Conservation (phyloP, 37 sponge, comb jelly and placozoan species). For the Lycopodina hypogea region DNA sequence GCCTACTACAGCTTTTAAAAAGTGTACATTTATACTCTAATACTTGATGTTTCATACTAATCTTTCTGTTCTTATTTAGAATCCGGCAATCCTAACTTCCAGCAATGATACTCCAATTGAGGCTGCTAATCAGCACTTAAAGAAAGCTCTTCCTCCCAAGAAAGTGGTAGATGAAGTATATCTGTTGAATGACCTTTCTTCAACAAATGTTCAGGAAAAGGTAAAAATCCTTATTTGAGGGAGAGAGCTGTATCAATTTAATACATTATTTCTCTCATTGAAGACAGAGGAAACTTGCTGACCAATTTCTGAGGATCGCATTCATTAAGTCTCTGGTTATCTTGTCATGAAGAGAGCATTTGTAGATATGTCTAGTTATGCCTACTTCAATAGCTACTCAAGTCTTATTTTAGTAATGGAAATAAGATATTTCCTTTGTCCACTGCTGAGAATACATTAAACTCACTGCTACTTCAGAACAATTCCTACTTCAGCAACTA, state of each 20-base stretch:
- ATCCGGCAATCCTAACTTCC: constrained; percentile 69
- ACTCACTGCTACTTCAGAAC: no score
- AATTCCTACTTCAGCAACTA: no score
- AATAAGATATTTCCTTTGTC: no score
- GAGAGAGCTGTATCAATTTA: background rate
- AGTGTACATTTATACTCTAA: background rate
- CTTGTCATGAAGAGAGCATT: constrained; percentile 90
- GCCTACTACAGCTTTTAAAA: background rate
- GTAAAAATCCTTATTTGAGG: constrained; percentile 39
- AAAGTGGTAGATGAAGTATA: constrained; percentile 82
- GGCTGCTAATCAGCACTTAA: constrained; percentile 68
- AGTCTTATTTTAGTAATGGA: no score
- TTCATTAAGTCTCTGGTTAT: constrained; percentile 90
- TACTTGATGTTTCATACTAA: background rate
- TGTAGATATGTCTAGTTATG: no score
- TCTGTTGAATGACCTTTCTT: constrained; percentile 95
- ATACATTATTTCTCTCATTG: background rate
- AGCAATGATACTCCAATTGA: constrained; percentile 80
- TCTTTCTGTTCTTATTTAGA: constrained; percentile 18
- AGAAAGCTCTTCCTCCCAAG: constrained; percentile 67
- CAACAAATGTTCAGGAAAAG: constrained; percentile 81
- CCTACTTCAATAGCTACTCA: no score
- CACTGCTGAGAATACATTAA: no score
- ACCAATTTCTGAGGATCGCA: constrained; percentile 73
- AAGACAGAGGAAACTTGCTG: constrained; percentile 81